Conservation (phyloP, 1,140 invertebrate genomes). For the Caerostris extrusa region DNA sequence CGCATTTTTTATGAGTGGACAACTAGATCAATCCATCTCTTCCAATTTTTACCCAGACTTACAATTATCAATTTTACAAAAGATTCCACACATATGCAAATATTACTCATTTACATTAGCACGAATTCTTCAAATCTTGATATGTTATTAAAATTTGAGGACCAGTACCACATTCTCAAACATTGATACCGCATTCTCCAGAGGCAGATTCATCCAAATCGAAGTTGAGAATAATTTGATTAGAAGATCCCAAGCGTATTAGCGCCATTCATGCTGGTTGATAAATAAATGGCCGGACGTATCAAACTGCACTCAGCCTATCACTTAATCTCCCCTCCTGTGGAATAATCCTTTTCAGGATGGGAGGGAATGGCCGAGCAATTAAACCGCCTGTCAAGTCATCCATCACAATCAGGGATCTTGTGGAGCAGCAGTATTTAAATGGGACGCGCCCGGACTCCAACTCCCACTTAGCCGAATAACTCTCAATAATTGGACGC, state of each 20-base stretch:
- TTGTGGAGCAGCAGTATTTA: constrained; percentile 4
- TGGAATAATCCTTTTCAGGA: constrained; percentile 15
- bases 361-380: constrained; percentile 14
- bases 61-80: too few relatives aligned
- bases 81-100: too few relatives aligned
- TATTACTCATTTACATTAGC: too few relatives aligned
- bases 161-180: too few relatives aligned
- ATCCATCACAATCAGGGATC: constrained; percentile 32
- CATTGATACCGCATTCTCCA: too few relatives aligned
- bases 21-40: too few relatives aligned
- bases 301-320: constrained; percentile 24
- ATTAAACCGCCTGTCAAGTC: constrained; percentile 22
- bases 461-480: constrained; percentile 4
- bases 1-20: too few relatives aligned
- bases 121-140: too few relatives aligned
- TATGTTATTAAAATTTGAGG: too few relatives aligned
- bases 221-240: neutral
- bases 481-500: constrained; percentile 49
- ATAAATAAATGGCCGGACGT: constrained; percentile 20
- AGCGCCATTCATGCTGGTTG: neutral
- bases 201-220: neutral
- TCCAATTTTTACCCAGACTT: too few relatives aligned
- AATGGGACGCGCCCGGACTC: constrained; percentile 27
- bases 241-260: neutral
- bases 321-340: constrained; percentile 9